A percentile compares a stretch with the other conserved stretches of the same genome.
Evolutionary conservation across 2,113 vertebrate species (phyloP).

Genomic region (Microcebus tavaratra): DNA sequence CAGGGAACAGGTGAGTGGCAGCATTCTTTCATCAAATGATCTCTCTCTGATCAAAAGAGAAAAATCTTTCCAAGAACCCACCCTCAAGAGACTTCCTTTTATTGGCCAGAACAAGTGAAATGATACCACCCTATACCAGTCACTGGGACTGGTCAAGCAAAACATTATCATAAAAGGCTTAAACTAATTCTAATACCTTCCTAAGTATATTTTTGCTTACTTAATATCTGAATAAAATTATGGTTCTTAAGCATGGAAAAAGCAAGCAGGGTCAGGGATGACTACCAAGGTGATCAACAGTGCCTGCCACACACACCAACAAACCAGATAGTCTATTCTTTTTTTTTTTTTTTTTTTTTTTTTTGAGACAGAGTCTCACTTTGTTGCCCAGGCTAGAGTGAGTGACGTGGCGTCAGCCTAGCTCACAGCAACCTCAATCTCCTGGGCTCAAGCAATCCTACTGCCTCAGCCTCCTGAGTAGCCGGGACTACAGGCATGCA

Average conservation of each 20-base stretch:
- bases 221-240: not conserved
- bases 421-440: too few relatives aligned
- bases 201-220: not conserved
- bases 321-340: not conserved
- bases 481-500: too few relatives aligned
- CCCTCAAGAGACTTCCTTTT: not conserved
- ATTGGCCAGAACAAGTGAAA: not conserved
- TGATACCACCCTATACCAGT: not conserved
- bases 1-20: not conserved
- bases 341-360: too few relatives aligned
- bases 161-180: not conserved
- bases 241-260: not conserved
- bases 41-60: not conserved
- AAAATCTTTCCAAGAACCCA: not conserved
- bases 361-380: too few relatives aligned
- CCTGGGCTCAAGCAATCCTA: too few relatives aligned
- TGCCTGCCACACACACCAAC: not conserved
- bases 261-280: not conserved
- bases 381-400: too few relatives aligned
- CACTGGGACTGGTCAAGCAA: not conserved
- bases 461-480: too few relatives aligned
- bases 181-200: not conserved
- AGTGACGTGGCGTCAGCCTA: too few relatives aligned
- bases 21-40: constrained; percentile 19
- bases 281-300: not conserved